phyloP scores from a whole-genome alignment of 1,140 invertebrate genomes.

The Leguminivora glycinivorella region DNA sequence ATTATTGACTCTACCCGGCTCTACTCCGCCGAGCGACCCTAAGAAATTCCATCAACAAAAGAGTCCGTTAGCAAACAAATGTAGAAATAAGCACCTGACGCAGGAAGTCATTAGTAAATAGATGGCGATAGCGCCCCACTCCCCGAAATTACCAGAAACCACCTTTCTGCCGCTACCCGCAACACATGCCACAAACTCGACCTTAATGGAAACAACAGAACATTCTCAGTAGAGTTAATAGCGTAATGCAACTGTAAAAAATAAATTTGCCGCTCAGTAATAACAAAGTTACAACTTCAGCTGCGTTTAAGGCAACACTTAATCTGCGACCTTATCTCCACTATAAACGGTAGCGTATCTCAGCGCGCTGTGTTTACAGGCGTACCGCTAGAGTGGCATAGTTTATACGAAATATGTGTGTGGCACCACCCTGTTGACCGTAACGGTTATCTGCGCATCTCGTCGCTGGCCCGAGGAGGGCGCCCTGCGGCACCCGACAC shows the following conservation, averaged over 20 bases:
- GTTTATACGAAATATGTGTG: constrained; percentile 16
- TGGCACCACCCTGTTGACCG: constrained; percentile 24
- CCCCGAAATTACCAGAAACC: constrained; percentile 59
- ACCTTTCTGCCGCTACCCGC: constrained; percentile 28
- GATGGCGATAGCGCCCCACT: constrained; percentile 70
- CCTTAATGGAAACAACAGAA: constrained; percentile 29
- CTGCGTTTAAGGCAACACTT: not conserved
- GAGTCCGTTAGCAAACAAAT: constrained; percentile 30
- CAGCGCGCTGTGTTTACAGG: not conserved
- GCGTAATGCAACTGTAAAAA: not conserved
- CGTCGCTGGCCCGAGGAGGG: not conserved
- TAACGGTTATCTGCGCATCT: constrained; percentile 23
- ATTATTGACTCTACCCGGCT: constrained; percentile 1
- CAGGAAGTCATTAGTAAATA: constrained; percentile 78
- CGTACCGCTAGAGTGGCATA: not conserved
- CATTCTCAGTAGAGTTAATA: constrained; percentile 35
- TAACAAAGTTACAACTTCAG: constrained; percentile 10
- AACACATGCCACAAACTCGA: constrained; percentile 7
- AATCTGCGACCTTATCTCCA: not conserved
- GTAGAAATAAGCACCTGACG: constrained; percentile 59
- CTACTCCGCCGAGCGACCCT: not conserved
- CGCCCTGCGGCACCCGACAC: no score
- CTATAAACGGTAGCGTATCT: not conserved
- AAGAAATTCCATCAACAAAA: constrained; percentile 26
- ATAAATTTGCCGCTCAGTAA: not conserved